phyloP scores from a whole-genome alignment of 2,113 vertebrate species.

The Apus apus region DNA sequence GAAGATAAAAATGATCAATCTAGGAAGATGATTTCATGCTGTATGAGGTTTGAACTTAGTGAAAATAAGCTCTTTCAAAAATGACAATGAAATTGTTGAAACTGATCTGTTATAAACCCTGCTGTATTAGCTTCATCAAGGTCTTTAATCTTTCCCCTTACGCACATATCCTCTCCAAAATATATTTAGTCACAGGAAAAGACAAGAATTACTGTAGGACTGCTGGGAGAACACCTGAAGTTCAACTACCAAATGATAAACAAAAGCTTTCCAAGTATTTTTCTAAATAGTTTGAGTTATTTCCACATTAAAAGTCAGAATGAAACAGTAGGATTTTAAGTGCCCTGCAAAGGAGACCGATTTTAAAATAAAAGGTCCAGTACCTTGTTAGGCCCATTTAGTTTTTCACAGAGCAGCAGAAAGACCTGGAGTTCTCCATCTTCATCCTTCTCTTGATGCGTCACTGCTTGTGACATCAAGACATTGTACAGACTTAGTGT shows the following conservation, averaged over 20 bases:
- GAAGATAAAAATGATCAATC: not conserved
- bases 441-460: constrained; percentile 8
- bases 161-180: not conserved
- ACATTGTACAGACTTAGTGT: constrained; percentile 11
- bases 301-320: not conserved
- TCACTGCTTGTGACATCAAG: constrained; percentile 12
- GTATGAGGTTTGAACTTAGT: not conserved
- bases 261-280: not conserved
- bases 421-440: not conserved
- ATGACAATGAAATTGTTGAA: not conserved
- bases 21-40: not conserved
- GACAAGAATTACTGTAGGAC: not conserved
- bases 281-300: not conserved
- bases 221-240: not conserved
- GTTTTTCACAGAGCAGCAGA: not conserved
- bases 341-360: not conserved
- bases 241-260: not conserved
- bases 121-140: not conserved
- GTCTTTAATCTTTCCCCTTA: not conserved
- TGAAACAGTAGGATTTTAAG: not conserved
- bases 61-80: not conserved
- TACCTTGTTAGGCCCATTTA: not conserved
- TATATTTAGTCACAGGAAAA: not conserved
- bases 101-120: not conserved
- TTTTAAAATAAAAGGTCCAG: not conserved